A percentile compares a stretch with the other conserved stretches of the same genome.
Conservation (phyloP, 2,113 vertebrate genomes). For the Micronycteris hirsuta region DNA sequence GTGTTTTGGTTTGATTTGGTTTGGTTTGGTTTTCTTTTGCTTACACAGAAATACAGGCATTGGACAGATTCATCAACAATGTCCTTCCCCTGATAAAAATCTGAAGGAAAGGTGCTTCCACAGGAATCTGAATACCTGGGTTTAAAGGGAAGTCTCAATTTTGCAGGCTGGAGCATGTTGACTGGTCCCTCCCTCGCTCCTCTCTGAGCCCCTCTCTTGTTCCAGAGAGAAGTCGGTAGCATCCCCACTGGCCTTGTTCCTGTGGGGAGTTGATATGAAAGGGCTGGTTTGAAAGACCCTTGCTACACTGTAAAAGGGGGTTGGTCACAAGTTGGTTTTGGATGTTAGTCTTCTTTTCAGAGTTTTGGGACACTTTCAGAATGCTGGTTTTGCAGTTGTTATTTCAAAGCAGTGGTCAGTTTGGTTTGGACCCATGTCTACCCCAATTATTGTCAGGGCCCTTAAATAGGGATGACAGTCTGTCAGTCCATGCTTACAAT, state of each 20-base stretch:
- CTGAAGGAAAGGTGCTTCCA: background rate
- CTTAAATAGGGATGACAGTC: background rate
- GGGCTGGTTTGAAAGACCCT: background rate
- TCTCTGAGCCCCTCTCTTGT: background rate
- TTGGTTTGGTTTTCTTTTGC: background rate
- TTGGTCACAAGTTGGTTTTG: background rate
- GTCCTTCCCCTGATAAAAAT: background rate
- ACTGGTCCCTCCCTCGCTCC: background rate
- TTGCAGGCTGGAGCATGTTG: background rate
- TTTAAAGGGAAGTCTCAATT: background rate
- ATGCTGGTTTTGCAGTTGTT: background rate
- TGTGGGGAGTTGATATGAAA: fast-evolving
- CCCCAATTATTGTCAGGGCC: too few relatives aligned
- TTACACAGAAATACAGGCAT: background rate
- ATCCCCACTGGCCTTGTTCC: fast-evolving
- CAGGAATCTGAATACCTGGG: background rate
- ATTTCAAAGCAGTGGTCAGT: background rate
- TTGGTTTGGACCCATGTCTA: background rate
- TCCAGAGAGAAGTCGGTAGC: background rate
- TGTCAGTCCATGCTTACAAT: background rate
- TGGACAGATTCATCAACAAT: background rate
- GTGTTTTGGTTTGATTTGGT: background rate
- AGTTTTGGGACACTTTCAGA: background rate
- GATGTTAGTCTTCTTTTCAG: background rate
- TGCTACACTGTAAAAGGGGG: background rate